Conservation (phyloP, 2,797 vertebrate genomes). For the Parauchenoglanis punctatus region DNA sequence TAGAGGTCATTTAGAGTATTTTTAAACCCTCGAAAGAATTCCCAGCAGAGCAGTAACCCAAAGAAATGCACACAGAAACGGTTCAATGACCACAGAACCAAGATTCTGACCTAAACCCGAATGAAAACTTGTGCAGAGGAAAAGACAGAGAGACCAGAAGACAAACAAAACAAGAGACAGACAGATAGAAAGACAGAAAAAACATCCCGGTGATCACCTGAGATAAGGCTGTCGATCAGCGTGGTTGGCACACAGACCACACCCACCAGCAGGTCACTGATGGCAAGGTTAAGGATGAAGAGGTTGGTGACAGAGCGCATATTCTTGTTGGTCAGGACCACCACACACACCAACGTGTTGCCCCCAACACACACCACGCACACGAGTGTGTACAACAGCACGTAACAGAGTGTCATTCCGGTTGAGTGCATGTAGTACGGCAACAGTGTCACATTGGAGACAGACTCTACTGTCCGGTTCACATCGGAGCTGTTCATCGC, state of each 20-base stretch:
- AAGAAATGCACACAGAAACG: neutral
- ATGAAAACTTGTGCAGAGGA: neutral
- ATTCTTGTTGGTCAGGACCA: constrained; percentile 63
- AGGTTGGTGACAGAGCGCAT: constrained; percentile 70
- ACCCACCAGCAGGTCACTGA: constrained; percentile 68
- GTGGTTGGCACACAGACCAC: constrained; percentile 69
- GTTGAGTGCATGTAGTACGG: constrained; percentile 65
- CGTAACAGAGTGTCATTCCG: constrained; percentile 55
- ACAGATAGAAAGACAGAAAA: neutral
- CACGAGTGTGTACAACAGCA: constrained; percentile 61
- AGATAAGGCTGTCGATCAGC: constrained; percentile 68
- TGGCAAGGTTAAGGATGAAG: constrained; percentile 68
- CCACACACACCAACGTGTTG: constrained; percentile 64
- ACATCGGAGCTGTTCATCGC: constrained; percentile 7
- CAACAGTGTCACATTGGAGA: constrained; percentile 57
- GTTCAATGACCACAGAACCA: neutral
- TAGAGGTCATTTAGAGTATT: neutral
- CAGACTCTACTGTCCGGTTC: neutral
- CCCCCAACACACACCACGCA: constrained; percentile 65
- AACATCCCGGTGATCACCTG: constrained; percentile 48
- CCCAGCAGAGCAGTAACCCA: neutral
- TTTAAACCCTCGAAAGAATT: neutral
- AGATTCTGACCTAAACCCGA: neutral
- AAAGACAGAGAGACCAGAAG: neutral
- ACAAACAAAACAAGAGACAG: neutral